phyloP scores from a whole-genome alignment of 2,113 vertebrate genomes.

The Crotalus tigris region DNA sequence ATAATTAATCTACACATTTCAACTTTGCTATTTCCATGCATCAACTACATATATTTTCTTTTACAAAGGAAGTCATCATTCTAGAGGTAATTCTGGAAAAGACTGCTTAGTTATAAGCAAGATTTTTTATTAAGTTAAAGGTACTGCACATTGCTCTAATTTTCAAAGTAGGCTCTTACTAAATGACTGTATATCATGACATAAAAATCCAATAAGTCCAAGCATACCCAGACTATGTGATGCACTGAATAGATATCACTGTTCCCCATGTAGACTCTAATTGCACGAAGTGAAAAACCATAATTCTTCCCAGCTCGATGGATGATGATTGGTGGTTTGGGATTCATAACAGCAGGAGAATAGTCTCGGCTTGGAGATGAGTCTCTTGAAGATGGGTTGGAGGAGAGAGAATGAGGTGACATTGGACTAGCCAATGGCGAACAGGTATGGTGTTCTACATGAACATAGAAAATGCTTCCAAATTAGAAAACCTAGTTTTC shows the following conservation, averaged over 20 bases:
- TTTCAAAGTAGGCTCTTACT: neutral
- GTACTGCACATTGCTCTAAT: neutral
- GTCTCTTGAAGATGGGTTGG: constrained; percentile 95
- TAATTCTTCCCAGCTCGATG: constrained; percentile 95
- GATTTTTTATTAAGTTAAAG: neutral
- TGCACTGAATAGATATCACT: constrained; percentile 94
- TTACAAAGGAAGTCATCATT: neutral
- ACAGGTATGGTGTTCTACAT: constrained; percentile 87
- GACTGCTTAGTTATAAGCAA: neutral
- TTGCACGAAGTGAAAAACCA: constrained; percentile 94
- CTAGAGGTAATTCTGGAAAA: neutral
- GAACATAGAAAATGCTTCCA: constrained; percentile 56
- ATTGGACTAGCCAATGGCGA: constrained; percentile 96
- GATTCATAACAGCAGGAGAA: constrained; percentile 79
- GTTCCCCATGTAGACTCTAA: constrained; percentile 97
- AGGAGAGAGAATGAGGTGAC: constrained; percentile 95
- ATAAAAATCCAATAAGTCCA: constrained; percentile 21
- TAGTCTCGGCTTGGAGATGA: constrained; percentile 95
- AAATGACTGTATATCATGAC: neutral
- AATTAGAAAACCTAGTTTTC: constrained; percentile 49
- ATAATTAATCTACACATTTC: constrained; percentile 29
- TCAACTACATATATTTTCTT: constrained; percentile 31
- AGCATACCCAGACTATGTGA: constrained; percentile 96
- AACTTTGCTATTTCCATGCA: constrained; percentile 22
- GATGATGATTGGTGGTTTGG: constrained; percentile 88